Percentiles rank a stretch among this genome's conserved stretches.
These are phyloP conservation scores for Nipponacmea schrenckii DNA, from an alignment of 2,888 invertebrate species.

Conservation along the genomic window DNA sequence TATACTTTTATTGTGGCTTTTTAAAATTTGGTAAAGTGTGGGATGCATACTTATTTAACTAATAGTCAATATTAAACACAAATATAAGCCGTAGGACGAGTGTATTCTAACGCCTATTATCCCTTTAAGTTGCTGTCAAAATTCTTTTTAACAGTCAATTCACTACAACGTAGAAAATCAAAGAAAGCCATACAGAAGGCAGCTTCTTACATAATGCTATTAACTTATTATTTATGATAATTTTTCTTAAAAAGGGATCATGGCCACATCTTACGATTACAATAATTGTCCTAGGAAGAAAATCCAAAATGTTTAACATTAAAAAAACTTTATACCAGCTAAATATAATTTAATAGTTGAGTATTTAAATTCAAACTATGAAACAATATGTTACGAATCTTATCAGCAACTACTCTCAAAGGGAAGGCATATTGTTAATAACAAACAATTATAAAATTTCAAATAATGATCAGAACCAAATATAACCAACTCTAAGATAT, in stretches of 20 bases:
- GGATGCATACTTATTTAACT: too few species aligned
- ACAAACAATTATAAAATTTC: too few species aligned
- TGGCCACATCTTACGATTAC: background rate
- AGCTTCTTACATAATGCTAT: background rate
- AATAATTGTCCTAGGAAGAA: background rate
- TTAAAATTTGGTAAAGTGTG: too few species aligned
- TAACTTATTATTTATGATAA: background rate
- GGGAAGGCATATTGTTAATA: too few species aligned
- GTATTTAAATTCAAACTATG: background rate
- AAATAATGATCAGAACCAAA: too few species aligned
- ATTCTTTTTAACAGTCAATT: constrained; percentile 8
- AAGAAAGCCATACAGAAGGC: constrained; percentile 13
- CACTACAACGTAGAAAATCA: constrained; percentile 17
- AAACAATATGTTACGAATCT: constrained; percentile 15
- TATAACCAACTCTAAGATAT: too few species aligned
- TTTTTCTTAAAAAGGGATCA: background rate
- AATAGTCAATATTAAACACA: too few species aligned
- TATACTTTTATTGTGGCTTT: too few species aligned
- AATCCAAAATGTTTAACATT: background rate
- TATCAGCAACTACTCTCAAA: background rate
- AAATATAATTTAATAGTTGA: constrained; percentile 18
- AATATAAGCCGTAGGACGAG: too few species aligned
- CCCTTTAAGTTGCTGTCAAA: background rate
- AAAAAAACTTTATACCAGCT: constrained; percentile 12
- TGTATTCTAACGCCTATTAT: too few species aligned